These are phyloP conservation scores for Psophia crepitans DNA, from an alignment of 2,113 vertebrate genomes.

Conservation along the genomic window DNA sequence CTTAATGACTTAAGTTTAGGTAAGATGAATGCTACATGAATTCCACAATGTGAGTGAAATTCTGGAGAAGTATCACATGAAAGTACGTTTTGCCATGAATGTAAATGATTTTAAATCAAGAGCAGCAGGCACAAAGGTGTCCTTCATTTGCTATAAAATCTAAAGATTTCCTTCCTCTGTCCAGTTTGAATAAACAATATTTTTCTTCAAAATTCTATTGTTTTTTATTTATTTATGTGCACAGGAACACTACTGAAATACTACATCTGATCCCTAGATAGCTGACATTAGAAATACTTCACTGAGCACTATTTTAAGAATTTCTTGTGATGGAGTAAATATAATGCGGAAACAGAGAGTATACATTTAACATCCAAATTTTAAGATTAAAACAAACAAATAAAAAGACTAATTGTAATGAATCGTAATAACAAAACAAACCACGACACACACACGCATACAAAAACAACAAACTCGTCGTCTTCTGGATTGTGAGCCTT, in stretches of 20 bases:
- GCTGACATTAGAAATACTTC: background rate
- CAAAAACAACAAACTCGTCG: accelerated
- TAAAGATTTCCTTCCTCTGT: accelerated
- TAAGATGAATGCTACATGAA: background rate
- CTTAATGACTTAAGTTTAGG: background rate
- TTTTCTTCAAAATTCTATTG: background rate
- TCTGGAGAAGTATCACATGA: background rate
- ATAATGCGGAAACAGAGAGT: background rate
- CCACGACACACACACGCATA: background rate
- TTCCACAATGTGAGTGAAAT: background rate
- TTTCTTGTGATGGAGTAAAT: background rate
- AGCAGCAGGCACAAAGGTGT: background rate
- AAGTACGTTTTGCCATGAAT: background rate
- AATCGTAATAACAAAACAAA: background rate
- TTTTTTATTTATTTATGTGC: background rate
- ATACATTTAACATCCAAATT: background rate
- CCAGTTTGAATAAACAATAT: background rate
- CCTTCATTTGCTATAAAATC: background rate
- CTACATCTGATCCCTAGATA: background rate
- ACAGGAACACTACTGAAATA: background rate
- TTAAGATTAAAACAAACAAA: background rate
- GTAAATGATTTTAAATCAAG: background rate
- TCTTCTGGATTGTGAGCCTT: background rate
- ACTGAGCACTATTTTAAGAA: background rate
- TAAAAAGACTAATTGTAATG: background rate